Percentiles rank a stretch among this genome's conserved stretches.
phyloP scores from a whole-genome alignment of 2,797 vertebrate genomes.

The Sciurus carolinensis region DNA sequence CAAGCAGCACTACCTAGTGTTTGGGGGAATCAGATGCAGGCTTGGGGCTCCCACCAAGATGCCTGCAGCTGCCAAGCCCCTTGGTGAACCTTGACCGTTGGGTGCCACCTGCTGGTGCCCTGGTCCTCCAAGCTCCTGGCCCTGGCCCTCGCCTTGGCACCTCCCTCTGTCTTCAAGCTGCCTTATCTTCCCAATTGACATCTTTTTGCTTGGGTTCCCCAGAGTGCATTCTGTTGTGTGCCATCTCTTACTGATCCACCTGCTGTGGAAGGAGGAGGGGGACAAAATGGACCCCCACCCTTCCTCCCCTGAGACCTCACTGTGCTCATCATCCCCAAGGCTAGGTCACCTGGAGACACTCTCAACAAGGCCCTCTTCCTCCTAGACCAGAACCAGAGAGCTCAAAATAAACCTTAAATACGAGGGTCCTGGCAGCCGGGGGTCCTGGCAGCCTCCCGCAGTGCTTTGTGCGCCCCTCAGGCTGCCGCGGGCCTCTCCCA shows the following conservation, averaged over 20 bases:
- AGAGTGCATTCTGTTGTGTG: not conserved
- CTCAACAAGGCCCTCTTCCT: not conserved
- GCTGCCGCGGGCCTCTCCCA: not conserved
- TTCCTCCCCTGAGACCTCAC: not conserved
- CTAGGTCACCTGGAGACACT: not conserved
- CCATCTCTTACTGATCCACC: too few relatives aligned
- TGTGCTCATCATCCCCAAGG: not conserved
- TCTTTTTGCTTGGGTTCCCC: not conserved
- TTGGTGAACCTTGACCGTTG: not conserved
- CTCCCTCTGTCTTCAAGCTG: not conserved
- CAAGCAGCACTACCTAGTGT: not conserved
- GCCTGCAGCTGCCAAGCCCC: not conserved
- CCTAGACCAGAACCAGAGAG: not conserved
- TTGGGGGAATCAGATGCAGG: not conserved
- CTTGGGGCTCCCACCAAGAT: not conserved
- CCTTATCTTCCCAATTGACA: not conserved
- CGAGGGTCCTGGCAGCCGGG: not conserved
- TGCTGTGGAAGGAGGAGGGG: not conserved
- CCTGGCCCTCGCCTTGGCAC: not conserved
- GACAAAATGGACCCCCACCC: too few relatives aligned
- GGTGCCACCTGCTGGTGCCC: not conserved
- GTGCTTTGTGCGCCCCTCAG: too few relatives aligned
- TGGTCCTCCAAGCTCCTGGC: not conserved
- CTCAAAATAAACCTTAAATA: not conserved
- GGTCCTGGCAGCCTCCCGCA: not conserved